A percentile compares a stretch with the other conserved stretches of the same genome.
These are phyloP conservation scores for Stramonita haemastoma DNA, from an alignment of 2,888 invertebrate genomes.

Conservation along the genomic window DNA sequence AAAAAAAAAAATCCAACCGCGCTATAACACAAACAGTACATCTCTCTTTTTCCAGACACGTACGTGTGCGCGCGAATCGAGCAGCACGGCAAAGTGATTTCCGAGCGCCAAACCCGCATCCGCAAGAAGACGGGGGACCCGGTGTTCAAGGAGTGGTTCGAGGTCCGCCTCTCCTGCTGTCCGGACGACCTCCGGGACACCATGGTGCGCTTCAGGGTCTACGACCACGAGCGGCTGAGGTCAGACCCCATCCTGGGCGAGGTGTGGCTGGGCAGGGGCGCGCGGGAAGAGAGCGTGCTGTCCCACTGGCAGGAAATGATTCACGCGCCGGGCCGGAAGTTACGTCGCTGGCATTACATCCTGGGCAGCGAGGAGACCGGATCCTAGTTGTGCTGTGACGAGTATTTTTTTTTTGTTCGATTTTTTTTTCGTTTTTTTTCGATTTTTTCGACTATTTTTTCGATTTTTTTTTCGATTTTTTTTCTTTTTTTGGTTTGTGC, in stretches of 20 bases:
- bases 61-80: conserved; percentile 76
- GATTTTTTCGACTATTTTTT: no score
- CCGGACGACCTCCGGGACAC: conserved; percentile 74
- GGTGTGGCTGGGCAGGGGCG: conserved; percentile 70
- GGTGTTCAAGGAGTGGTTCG: conserved; percentile 64
- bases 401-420: no score
- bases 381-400: not conserved
- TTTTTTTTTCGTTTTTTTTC: no score
- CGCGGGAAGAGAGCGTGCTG: conserved; percentile 75
- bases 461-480: no score
- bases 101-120: conserved; percentile 69
- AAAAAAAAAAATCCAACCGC: no score
- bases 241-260: conserved; percentile 77
- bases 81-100: conserved; percentile 70
- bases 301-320: conserved; percentile 77
- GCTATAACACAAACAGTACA: not conserved
- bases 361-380: conserved; percentile 55
- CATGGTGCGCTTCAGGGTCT: conserved; percentile 74
- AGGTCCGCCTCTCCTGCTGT: conserved; percentile 69
- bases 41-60: conserved; percentile 47
- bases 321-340: conserved; percentile 73
- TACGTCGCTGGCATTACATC: conserved; percentile 73
- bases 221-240: conserved; percentile 73
- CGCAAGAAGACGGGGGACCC: conserved; percentile 66
- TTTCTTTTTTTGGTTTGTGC: no score